Conservation (phyloP, 2,888 invertebrate species). For the Alentia gelatinosa region DNA sequence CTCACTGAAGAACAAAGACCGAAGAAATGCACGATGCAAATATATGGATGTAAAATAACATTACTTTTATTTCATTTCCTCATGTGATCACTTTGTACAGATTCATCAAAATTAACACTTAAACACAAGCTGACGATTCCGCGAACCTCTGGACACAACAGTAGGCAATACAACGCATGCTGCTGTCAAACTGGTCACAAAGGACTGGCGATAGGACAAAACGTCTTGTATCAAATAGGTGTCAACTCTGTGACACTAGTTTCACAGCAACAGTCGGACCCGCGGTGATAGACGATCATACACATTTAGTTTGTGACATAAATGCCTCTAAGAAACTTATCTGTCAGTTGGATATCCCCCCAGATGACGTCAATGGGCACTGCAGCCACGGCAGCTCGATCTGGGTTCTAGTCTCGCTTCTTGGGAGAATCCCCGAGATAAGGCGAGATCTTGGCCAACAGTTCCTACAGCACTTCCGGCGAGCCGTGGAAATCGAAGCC, state of each 20-base stretch:
- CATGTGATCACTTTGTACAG: slow-evolving; percentile 42
- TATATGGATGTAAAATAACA: slow-evolving; percentile 32
- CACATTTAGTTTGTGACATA: background rate
- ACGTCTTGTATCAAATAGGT: background rate
- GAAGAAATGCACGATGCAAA: background rate
- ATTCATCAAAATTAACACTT: slow-evolving; percentile 28
- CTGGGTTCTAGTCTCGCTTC: no score
- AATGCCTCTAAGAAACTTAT: slow-evolving; percentile 28
- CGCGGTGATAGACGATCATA: background rate
- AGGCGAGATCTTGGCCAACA: background rate
- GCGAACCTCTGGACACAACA: background rate
- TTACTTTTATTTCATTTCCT: slow-evolving; percentile 24
- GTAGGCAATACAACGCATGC: background rate
- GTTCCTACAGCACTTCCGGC: background rate
- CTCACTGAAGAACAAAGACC: background rate
- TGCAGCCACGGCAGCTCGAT: no score
- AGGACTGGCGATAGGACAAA: background rate
- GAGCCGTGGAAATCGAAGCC: background rate
- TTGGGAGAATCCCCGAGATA: background rate
- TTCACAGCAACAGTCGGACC: background rate
- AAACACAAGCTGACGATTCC: slow-evolving; percentile 24
- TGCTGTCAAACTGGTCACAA: background rate
- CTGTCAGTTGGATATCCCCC: background rate
- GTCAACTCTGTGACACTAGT: background rate
- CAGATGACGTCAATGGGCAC: background rate